Conservation (phyloP, 1,140 invertebrate species). For the Caenorhabditis brenneri region DNA sequence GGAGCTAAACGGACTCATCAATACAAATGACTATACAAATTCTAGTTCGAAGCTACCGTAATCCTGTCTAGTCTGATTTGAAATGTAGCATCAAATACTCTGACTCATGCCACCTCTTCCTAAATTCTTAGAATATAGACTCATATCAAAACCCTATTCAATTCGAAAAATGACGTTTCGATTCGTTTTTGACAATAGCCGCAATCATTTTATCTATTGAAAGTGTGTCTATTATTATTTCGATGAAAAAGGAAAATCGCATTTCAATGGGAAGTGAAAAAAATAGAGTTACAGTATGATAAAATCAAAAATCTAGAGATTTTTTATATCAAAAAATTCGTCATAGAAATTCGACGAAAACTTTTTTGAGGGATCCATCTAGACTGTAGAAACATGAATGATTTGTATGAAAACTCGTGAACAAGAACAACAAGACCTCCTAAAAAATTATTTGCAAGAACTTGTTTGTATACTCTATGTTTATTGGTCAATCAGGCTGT, state of each 20-base stretch:
- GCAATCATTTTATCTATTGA: neutral
- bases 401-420: neutral
- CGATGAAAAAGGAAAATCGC: neutral
- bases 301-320: neutral
- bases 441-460: neutral
- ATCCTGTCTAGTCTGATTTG: too few species aligned
- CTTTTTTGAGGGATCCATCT: neutral
- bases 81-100: neutral
- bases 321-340: neutral
- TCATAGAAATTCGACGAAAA: conserved; percentile 6
- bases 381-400: neutral
- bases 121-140: too few species aligned
- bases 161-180: neutral
- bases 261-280: neutral
- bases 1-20: too few species aligned
- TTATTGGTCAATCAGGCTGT: conserved; percentile 14
- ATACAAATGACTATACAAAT: too few species aligned
- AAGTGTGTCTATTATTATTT: neutral
- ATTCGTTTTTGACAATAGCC: neutral
- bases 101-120: neutral
- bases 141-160: neutral
- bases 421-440: conserved; percentile 4
- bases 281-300: neutral
- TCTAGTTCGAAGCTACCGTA: too few species aligned
- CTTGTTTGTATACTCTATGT: conserved; percentile 14